Conservation (phyloP, 1,140 invertebrate species). For the Pogonus chalceus region DNA sequence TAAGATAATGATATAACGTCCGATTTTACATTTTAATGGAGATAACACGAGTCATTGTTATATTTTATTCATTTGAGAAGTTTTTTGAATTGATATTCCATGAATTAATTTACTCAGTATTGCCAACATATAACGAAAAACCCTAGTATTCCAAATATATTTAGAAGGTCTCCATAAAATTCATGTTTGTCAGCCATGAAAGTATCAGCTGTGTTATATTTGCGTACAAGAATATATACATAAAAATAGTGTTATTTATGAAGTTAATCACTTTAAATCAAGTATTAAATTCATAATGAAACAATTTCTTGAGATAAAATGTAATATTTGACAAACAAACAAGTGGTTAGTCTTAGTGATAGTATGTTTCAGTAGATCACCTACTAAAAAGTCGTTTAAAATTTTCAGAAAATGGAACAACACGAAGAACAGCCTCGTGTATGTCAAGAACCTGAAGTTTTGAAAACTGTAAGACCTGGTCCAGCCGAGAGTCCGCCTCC, state of each 20-base stretch:
- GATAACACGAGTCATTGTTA: too few species aligned
- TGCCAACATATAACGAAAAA: too few species aligned
- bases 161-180: too few species aligned
- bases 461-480: not conserved
- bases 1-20: too few species aligned
- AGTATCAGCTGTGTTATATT: not conserved
- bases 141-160: too few species aligned
- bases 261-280: too few species aligned
- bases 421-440: not conserved
- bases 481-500: slow-evolving; percentile 55
- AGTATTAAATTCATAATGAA: too few species aligned
- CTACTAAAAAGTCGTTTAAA: not conserved
- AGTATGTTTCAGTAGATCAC: not conserved
- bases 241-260: too few species aligned
- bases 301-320: not conserved
- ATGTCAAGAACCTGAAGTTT: not conserved
- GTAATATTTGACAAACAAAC: not conserved
- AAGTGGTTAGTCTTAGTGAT: not conserved
- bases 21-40: too few species aligned
- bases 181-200: not conserved
- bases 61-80: too few species aligned
- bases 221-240: not conserved
- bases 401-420: not conserved
- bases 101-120: too few species aligned
- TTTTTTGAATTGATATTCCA: too few species aligned